Evolutionary conservation across 2,888 invertebrate species (phyloP).

Genomic region (Caenorhabditis drosophilae): DNA sequence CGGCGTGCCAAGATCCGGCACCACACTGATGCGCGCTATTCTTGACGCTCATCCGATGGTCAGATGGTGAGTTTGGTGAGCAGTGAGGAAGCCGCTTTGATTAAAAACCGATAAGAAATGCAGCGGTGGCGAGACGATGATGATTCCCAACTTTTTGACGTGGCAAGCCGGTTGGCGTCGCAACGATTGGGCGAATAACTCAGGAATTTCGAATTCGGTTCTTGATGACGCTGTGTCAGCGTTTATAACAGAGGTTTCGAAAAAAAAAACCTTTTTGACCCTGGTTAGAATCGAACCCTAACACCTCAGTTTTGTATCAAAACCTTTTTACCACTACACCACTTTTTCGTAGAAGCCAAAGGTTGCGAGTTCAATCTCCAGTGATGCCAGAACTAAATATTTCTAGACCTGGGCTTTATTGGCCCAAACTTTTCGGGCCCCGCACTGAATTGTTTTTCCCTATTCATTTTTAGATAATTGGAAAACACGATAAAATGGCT

Average conservation of each 20-base stretch:
- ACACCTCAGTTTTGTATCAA: no score
- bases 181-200: constrained; percentile 84
- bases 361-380: no score
- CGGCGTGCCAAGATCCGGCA: constrained; percentile 94
- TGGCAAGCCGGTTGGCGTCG: constrained; percentile 79
- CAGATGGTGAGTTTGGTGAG: constrained; percentile 66
- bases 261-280: not conserved
- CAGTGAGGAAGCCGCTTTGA: no score
- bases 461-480: constrained; percentile 75
- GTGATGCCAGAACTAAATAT: no score
- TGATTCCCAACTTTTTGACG: constrained; percentile 88
- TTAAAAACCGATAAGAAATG: no score
- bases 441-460: no score
- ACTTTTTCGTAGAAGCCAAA: no score
- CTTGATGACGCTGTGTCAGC: constrained; percentile 92
- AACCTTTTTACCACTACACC: no score
- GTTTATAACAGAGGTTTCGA: constrained; percentile 76
- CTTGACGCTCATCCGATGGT: constrained; percentile 95
- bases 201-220: constrained; percentile 87
- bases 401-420: no score
- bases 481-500: constrained; percentile 90
- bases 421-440: no score
- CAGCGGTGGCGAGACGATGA: constrained; percentile 75
- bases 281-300: not conserved
- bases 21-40: constrained; percentile 95